These are phyloP conservation scores for Zaprionus taronus DNA, from an alignment of 1,140 invertebrate genomes.

Conservation along the genomic window DNA sequence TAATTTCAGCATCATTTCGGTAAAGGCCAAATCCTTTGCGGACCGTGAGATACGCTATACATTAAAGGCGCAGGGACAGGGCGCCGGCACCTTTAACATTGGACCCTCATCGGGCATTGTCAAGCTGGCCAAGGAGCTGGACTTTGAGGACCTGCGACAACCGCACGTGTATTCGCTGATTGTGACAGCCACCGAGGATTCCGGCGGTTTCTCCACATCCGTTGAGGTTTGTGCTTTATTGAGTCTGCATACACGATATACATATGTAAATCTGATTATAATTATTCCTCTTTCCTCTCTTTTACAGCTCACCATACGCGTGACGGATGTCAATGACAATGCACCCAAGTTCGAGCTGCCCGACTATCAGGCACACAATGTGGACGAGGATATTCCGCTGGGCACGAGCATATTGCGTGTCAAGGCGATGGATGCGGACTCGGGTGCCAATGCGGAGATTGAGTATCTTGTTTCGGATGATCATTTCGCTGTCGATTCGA, in stretches of 20 bases:
- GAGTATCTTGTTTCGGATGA: conserved; percentile 96
- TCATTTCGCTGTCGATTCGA: conserved; percentile 96
- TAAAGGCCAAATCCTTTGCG: conserved; percentile 98
- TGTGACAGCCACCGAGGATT: conserved; percentile 97
- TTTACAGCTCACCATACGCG: conserved; percentile 92
- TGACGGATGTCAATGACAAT: conserved; percentile 98
- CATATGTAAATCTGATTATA: neutral
- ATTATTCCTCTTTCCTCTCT: neutral
- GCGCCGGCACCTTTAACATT: conserved; percentile 97
- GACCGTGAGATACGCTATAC: conserved; percentile 97
- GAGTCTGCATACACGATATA: too few species aligned
- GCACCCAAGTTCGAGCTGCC: conserved; percentile 97
- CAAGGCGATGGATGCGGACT: conserved; percentile 96
- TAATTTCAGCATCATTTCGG: conserved; percentile 91
- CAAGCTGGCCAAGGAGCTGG: conserved; percentile 96
- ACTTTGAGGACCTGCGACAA: conserved; percentile 96
- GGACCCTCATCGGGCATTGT: conserved; percentile 96
- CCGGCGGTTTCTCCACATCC: conserved; percentile 96
- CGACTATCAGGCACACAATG: conserved; percentile 97
- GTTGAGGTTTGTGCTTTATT: conserved; percentile 90
- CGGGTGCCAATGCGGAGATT: conserved; percentile 96
- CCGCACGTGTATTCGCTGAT: conserved; percentile 96
- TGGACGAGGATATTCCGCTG: conserved; percentile 96
- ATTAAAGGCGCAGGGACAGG: conserved; percentile 96
- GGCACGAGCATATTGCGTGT: conserved; percentile 96